Evolutionary conservation across 2,797 vertebrate genomes (phyloP).

Genomic region (Cetoscarus ocellatus): DNA sequence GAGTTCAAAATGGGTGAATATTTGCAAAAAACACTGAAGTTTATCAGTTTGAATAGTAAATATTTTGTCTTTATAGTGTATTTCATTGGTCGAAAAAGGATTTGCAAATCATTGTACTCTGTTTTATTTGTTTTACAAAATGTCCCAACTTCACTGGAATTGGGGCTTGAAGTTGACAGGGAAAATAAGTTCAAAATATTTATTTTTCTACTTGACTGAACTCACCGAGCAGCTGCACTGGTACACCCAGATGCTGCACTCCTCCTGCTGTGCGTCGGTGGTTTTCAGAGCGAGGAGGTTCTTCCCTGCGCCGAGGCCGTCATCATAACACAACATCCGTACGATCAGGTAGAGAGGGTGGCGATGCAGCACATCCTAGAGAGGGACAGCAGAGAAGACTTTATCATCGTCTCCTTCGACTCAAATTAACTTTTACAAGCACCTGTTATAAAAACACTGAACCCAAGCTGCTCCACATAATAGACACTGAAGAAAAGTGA

Average conservation of each 20-base stretch:
- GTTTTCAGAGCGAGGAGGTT: slow-evolving; percentile 96
- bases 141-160: too few species aligned
- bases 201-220: not conserved
- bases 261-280: slow-evolving; percentile 88
- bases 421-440: not conserved
- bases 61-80: too few species aligned
- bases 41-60: too few species aligned
- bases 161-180: too few species aligned
- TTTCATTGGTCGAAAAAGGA: too few species aligned
- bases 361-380: slow-evolving; percentile 93
- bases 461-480: not conserved
- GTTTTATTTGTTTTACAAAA: too few species aligned
- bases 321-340: slow-evolving; percentile 96
- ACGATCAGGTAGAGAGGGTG: slow-evolving; percentile 95
- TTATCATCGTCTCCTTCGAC: too few species aligned
- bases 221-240: slow-evolving; percentile 96
- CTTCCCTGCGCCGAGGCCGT: slow-evolving; percentile 94
- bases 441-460: not conserved
- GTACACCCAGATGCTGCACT: slow-evolving; percentile 96
- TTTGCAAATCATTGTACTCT: too few species aligned
- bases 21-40: too few species aligned
- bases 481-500: not conserved
- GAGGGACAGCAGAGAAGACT: not conserved
- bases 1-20: too few species aligned
- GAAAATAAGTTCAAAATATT: too few species aligned